phyloP scores from a whole-genome alignment of 2,113 vertebrate species.

The Recurvirostra avosetta region DNA sequence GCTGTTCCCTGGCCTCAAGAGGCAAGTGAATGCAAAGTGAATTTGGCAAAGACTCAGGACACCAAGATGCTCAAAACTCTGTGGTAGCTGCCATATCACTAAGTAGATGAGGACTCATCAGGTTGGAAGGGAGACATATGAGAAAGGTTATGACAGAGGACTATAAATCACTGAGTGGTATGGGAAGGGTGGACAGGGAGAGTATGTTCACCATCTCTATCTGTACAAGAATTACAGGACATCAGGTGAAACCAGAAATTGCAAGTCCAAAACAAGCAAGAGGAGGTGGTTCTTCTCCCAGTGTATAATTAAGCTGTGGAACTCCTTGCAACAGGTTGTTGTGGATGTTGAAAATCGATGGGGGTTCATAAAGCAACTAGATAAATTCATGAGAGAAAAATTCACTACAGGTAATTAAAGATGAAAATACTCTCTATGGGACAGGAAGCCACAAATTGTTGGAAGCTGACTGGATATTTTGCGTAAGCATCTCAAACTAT shows the following conservation, averaged over 20 bases:
- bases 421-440: rapidly evolving
- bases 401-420: background rate
- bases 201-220: background rate
- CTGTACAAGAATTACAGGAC: background rate
- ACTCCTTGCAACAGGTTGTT: slow-evolving; percentile 8
- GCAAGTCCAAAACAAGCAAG: background rate
- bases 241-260: background rate
- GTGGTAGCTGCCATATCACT: background rate
- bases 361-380: background rate
- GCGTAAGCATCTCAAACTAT: background rate
- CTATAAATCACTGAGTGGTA: background rate
- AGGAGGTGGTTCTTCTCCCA: background rate
- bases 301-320: slow-evolving; percentile 12
- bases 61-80: background rate
- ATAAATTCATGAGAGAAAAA: background rate
- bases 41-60: background rate
- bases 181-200: background rate
- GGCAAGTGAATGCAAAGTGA: background rate
- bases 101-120: background rate
- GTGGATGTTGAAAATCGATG: background rate
- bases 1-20: background rate
- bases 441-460: background rate
- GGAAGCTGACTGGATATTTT: background rate
- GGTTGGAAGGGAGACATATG: background rate
- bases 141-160: background rate